Evolutionary conservation across 2,113 vertebrate genomes (phyloP).

Genomic region (Promerops cafer): DNA sequence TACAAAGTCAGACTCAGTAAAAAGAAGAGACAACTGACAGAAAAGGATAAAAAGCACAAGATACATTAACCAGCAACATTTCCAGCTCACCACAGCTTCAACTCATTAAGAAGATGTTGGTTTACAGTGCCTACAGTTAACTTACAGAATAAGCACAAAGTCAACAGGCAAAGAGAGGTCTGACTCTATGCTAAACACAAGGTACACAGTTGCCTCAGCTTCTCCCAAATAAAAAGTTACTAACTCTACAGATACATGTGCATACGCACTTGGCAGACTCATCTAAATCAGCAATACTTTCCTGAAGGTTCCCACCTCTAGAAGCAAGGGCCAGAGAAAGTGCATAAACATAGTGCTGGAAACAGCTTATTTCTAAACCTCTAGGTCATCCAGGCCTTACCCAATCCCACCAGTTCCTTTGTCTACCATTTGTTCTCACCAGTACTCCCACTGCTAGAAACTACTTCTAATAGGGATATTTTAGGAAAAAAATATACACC

Average conservation of each 20-base stretch:
- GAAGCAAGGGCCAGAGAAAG: not conserved
- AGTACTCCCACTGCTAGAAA: not conserved
- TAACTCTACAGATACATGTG: not conserved
- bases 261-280: not conserved
- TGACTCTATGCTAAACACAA: not conserved
- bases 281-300: not conserved
- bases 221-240: not conserved
- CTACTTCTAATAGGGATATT: not conserved
- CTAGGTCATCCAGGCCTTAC: not conserved
- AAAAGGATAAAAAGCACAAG: not conserved
- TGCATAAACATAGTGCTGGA: not conserved
- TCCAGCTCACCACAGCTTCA: not conserved
- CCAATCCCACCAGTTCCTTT: not conserved
- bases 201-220: not conserved
- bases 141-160: not conserved
- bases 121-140: not conserved
- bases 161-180: not conserved
- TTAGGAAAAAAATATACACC: not conserved
- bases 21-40: not conserved
- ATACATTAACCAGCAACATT: not conserved
- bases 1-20: not conserved
- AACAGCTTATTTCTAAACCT: not conserved
- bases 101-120: not conserved
- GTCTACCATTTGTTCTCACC: not conserved
- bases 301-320: not conserved